Evolutionary conservation across 2,888 invertebrate genomes (phyloP), one percentile per base, ranked within the genome.

Genomic region (Sesia bembeciformis): DNA sequence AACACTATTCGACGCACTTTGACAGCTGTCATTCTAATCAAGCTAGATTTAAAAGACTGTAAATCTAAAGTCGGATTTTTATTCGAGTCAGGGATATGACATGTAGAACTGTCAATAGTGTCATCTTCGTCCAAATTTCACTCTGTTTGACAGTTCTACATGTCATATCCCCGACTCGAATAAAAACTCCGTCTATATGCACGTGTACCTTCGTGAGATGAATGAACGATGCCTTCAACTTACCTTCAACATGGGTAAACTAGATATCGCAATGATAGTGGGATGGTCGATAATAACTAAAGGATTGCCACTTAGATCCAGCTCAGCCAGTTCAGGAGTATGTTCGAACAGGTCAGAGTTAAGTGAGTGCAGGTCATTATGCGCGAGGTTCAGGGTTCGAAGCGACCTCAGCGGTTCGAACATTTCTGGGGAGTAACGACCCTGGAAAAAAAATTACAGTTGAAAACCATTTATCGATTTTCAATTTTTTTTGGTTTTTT

Each of bases 261-360:
- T 92, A 0, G 91, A 90, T 38, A 97, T 91, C 0, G 96, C 94
- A 0, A 92, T 82, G 1, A 91, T 67, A 0, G 94, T 93, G 7
- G 84, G 85, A 4, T 90, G 83, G 67, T 94, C 94, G 4, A 96
- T 90, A 0, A 91, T 85, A 7, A 85, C 85, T 7, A 97, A 84
- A 0, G 94, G 94, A 78, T 97, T 97, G n/a, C 92, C 91, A 59
- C 92, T 92, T 39, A 97, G 81, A 64, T 92, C 91, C 52, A 97
- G 75, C 7, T 91, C 90, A 62, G 93, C 92, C 43, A 97, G 72
- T 52, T 91, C 88, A 0, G 92, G 90, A 3, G 93, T 77, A 69
- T 97, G 96, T 64, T 94, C 94, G 72, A 97, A 96, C 2, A 95
- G 66, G 69, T 95, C 94, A 53, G 88, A 89, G 66, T 94, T 74